Conservation (phyloP, 2,113 vertebrate genomes). For the Jacana jacana region DNA sequence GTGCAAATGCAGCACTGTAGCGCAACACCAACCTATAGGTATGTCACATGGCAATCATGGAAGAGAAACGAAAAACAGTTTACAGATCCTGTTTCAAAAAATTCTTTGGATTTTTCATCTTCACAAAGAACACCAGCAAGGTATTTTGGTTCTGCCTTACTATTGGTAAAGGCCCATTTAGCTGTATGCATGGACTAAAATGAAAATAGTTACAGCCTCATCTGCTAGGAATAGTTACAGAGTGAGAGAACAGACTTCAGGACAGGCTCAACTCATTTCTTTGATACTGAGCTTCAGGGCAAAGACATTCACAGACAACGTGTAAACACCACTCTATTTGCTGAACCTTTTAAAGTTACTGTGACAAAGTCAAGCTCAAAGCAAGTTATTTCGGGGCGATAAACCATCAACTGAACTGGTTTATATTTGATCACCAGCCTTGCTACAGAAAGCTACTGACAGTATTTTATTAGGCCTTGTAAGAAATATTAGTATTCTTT, state of each 20-base stretch:
- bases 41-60: constrained; percentile 65
- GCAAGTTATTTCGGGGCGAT: background rate
- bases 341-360: background rate
- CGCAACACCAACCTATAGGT: constrained; percentile 91
- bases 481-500: background rate
- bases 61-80: constrained; percentile 73
- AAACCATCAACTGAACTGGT: background rate
- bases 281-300: background rate
- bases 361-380: background rate
- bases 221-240: background rate
- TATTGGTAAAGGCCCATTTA: background rate
- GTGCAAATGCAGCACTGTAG: constrained; percentile 85
- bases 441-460: background rate
- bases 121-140: background rate
- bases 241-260: background rate
- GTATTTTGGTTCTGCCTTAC: background rate
- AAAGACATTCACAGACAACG: background rate
- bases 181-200: background rate
- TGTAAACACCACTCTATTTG: background rate
- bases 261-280: background rate
- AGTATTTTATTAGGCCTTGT: background rate
- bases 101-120: background rate
- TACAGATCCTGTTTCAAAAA: constrained; percentile 32
- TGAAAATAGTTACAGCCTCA: background rate
- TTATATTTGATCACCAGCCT: background rate